Evolutionary conservation across 2,797 vertebrate species (phyloP).

Genomic region (Sphaeramia orbicularis): DNA sequence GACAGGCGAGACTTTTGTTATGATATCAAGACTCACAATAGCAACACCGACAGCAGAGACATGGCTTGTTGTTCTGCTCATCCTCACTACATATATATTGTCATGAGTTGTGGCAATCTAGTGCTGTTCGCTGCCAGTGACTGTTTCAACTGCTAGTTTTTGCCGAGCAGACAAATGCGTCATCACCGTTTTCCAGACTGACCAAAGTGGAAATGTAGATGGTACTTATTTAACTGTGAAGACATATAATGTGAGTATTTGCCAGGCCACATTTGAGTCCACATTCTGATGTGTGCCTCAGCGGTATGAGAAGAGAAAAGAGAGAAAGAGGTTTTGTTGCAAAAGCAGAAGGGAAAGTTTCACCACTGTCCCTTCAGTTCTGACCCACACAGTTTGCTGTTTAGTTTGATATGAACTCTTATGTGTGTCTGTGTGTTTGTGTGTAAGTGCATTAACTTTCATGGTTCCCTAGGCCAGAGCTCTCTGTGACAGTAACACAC

Average conservation of each 20-base stretch:
- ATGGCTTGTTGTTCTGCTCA: neutral
- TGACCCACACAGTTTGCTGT: constrained; percentile 22
- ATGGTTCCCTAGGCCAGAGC: constrained; percentile 49
- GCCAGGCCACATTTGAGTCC: neutral
- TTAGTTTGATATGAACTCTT: constrained; percentile 30
- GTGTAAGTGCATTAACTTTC: constrained; percentile 50
- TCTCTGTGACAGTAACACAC: constrained; percentile 34
- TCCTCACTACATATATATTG: neutral
- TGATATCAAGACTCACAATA: neutral
- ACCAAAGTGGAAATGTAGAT: constrained; percentile 20
- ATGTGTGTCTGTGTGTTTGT: constrained; percentile 1
- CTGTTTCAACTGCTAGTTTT: constrained; percentile 5
- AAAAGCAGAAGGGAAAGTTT: neutral
- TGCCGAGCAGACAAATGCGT: constrained; percentile 29
- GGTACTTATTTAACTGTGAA: constrained; percentile 28
- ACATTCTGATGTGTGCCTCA: too few relatives aligned
- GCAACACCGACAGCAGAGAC: neutral
- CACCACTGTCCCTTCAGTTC: too few relatives aligned
- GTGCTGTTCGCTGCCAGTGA: neutral
- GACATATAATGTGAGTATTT: constrained; percentile 8
- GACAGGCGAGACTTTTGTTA: neutral
- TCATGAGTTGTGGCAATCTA: neutral
- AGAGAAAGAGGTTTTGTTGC: too few relatives aligned
- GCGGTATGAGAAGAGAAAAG: too few relatives aligned
- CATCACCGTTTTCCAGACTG: constrained; percentile 32